Percentiles rank a stretch among this genome's conserved stretches.
phyloP scores from a whole-genome alignment of 2,797 vertebrate species.

The Danio choprae region DNA sequence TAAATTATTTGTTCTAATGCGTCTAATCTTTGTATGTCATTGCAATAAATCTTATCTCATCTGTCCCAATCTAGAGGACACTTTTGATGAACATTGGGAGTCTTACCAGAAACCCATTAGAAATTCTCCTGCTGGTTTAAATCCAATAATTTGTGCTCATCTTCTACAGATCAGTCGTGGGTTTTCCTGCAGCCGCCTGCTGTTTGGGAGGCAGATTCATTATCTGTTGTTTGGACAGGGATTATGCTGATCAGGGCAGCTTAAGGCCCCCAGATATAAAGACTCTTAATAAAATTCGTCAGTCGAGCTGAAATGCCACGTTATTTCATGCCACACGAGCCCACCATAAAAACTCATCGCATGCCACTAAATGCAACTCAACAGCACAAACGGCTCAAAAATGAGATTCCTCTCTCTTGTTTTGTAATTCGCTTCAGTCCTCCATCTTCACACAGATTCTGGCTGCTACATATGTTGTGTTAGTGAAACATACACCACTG shows the following conservation, averaged over 20 bases:
- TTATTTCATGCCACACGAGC: slow-evolving; percentile 69
- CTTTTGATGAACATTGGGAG: slow-evolving; percentile 72
- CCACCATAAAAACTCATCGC: slow-evolving; percentile 5
- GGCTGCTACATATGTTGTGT: neutral
- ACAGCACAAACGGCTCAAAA: slow-evolving; percentile 9
- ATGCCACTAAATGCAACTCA: slow-evolving; percentile 2
- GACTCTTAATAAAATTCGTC: slow-evolving; percentile 81
- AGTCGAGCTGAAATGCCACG: slow-evolving; percentile 70
- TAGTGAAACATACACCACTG: slow-evolving; percentile 7
- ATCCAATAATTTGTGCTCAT: slow-evolving; percentile 80
- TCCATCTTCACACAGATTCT: neutral
- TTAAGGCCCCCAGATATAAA: slow-evolving; percentile 77
- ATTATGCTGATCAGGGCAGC: slow-evolving; percentile 79
- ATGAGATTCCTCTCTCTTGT: neutral
- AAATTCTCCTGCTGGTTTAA: slow-evolving; percentile 77
- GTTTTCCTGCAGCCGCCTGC: slow-evolving; percentile 65
- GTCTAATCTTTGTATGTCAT: slow-evolving; percentile 31
- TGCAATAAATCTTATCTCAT: slow-evolving; percentile 34
- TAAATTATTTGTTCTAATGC: slow-evolving; percentile 6
- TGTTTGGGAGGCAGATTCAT: slow-evolving; percentile 76
- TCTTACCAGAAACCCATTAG: slow-evolving; percentile 79
- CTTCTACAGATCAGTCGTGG: slow-evolving; percentile 65
- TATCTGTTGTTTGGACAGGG: slow-evolving; percentile 82
- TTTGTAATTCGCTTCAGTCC: neutral
- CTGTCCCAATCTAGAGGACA: slow-evolving; percentile 60